phyloP scores from a whole-genome alignment of 2,888 invertebrate species.

The Agrochola macilenta region DNA sequence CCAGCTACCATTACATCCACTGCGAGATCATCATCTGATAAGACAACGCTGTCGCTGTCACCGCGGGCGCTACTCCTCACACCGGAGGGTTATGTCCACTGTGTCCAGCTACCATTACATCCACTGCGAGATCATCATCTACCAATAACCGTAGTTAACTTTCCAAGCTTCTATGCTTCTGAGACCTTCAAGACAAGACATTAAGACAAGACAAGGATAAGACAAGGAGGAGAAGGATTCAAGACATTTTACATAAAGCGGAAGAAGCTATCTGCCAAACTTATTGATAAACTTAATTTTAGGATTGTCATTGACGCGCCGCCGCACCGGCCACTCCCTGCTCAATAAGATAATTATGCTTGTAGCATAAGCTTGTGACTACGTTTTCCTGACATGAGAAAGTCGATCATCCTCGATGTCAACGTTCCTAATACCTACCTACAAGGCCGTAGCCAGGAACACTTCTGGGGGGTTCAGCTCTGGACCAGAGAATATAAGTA shows the following conservation, averaged over 20 bases:
- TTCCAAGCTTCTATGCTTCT: background rate
- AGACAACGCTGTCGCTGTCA: constrained; percentile 49
- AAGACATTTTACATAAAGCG: background rate
- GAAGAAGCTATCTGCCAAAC: background rate
- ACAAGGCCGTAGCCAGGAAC: background rate
- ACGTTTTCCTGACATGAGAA: background rate
- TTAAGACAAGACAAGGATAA: too few relatives aligned
- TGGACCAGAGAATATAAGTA: background rate
- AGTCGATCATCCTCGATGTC: background rate
- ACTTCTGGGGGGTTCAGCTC: background rate
- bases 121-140: background rate
- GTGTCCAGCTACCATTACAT: background rate
- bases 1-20: background rate
- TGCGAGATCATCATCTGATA: too few relatives aligned
- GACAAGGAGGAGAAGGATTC: too few relatives aligned
- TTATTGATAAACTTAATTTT: background rate
- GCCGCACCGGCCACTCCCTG: too few relatives aligned
- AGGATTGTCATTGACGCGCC: background rate
- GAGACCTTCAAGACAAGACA: too few relatives aligned
- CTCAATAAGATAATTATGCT: background rate
- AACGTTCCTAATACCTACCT: background rate
- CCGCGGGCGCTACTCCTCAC: constrained; percentile 1
- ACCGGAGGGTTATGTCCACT: background rate
- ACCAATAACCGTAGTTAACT: background rate
- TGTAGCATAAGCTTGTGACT: background rate